These are phyloP conservation scores for Ammodytes marinus DNA, from an alignment of 2,113 vertebrate genomes.

Conservation along the genomic window DNA sequence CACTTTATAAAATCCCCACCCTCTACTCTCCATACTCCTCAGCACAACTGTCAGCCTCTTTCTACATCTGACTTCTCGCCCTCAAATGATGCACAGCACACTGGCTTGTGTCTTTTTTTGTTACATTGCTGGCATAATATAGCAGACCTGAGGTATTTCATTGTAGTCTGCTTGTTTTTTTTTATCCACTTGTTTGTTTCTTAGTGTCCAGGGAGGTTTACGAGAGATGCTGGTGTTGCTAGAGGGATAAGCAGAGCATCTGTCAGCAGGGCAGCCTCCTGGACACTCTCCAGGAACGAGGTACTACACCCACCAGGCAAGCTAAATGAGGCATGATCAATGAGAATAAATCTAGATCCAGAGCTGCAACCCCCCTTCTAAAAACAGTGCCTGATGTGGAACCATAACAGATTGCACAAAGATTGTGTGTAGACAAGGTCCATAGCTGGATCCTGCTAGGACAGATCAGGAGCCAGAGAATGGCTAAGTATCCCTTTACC, in stretches of 20 bases:
- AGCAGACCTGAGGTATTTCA: slow-evolving; percentile 41
- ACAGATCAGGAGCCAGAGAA: slow-evolving; percentile 25
- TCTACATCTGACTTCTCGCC: slow-evolving; percentile 37
- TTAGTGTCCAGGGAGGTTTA: slow-evolving; percentile 36
- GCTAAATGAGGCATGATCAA: slow-evolving; percentile 74
- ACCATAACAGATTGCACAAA: slow-evolving; percentile 16
- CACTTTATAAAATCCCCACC: slow-evolving; percentile 76
- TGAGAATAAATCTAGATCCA: slow-evolving; percentile 53
- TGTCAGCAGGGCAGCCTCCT: slow-evolving; percentile 75
- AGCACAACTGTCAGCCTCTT: slow-evolving; percentile 75
- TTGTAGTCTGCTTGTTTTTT: slow-evolving; percentile 19
- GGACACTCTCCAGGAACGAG: slow-evolving; percentile 76
- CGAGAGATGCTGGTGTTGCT: slow-evolving; percentile 36
- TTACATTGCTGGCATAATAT: slow-evolving; percentile 16
- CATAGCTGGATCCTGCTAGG: slow-evolving; percentile 9
- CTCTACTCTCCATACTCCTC: slow-evolving; percentile 57
- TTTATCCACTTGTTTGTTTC: slow-evolving; percentile 49
- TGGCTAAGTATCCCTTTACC: background rate
- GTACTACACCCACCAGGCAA: slow-evolving; percentile 55
- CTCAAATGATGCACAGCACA: slow-evolving; percentile 36
- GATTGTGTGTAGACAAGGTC: slow-evolving; percentile 18
- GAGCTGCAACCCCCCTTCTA: slow-evolving; percentile 11
- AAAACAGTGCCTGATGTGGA: slow-evolving; percentile 31
- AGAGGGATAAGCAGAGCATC: slow-evolving; percentile 66
- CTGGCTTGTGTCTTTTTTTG: slow-evolving; percentile 17